A percentile compares a stretch with the other conserved stretches of the same genome.
Evolutionary conservation across 1,140 invertebrate species (phyloP).

Genomic region (Psilanteris sp.): DNA sequence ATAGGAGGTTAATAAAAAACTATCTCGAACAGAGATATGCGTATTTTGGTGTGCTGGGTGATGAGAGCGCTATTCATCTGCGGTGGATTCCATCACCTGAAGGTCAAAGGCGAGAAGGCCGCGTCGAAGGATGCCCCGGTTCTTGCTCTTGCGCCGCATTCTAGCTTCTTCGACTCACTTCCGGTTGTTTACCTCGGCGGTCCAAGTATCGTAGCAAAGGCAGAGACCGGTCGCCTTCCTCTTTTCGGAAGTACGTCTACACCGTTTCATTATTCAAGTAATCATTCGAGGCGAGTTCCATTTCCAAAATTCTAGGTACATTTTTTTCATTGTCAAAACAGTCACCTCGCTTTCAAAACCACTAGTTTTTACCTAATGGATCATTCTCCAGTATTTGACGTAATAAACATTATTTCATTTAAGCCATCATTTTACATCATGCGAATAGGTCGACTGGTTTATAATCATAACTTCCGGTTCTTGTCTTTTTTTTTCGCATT

Average conservation of each 20-base stretch:
- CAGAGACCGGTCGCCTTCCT: constrained; percentile 87
- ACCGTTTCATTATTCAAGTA: constrained; percentile 55
- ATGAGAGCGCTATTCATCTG: constrained; percentile 88
- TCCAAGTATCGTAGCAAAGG: constrained; percentile 93
- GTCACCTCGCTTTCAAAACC: constrained; percentile 5
- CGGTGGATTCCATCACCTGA: constrained; percentile 89
- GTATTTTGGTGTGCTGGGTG: constrained; percentile 83
- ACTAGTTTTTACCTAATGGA: neutral
- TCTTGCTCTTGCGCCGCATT: constrained; percentile 93
- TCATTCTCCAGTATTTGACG: neutral
- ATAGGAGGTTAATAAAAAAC: constrained; percentile 34
- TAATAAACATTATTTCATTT: constrained; percentile 4
- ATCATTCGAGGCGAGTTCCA: constrained; percentile 46
- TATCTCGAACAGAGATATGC: constrained; percentile 79
- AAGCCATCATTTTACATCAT: neutral
- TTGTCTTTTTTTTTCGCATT: too few species aligned
- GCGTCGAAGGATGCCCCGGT: constrained; percentile 88
- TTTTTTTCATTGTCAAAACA: constrained; percentile 35
- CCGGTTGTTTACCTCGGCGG: constrained; percentile 89
- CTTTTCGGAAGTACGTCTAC: constrained; percentile 91
- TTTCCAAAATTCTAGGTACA: constrained; percentile 43
- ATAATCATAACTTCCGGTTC: too few species aligned
- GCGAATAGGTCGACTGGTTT: neutral
- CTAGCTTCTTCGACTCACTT: constrained; percentile 93
- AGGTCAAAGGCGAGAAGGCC: constrained; percentile 84